A percentile compares a stretch with the other conserved stretches of the same genome.
Conservation (phyloP, 2,113 vertebrate species). For the Hyperopisus bebe region DNA sequence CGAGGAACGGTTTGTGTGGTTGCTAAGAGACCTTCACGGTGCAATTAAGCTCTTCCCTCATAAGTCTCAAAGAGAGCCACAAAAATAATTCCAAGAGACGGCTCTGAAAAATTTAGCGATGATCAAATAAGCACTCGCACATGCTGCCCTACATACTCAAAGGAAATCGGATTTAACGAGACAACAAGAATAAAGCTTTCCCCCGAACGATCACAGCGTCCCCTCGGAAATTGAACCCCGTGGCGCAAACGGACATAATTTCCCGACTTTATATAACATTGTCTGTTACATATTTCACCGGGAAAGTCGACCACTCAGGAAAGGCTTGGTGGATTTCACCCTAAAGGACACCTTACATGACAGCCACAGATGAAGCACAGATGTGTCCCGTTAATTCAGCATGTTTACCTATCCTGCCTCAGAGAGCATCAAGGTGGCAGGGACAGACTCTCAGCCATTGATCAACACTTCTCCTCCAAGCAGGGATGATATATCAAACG, state of each 20-base stretch:
- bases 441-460: neutral
- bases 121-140: neutral
- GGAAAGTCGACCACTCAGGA: neutral
- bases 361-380: too few species aligned
- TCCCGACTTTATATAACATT: neutral
- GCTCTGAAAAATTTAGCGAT: constrained; percentile 2
- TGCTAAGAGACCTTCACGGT: neutral
- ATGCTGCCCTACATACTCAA: neutral
- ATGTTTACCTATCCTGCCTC: neutral
- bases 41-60: neutral
- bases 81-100: neutral
- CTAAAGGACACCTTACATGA: neutral
- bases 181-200: neutral
- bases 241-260: neutral
- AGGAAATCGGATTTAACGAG: neutral
- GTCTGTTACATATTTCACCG: neutral
- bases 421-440: neutral
- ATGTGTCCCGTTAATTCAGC: neutral
- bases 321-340: neutral
- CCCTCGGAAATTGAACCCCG: neutral
- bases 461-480: neutral
- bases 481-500: neutral
- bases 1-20: neutral
- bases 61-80: neutral
- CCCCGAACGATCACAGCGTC: neutral